Conservation (phyloP, 2,888 invertebrate genomes). For the Malthinus seriepunctatus region DNA sequence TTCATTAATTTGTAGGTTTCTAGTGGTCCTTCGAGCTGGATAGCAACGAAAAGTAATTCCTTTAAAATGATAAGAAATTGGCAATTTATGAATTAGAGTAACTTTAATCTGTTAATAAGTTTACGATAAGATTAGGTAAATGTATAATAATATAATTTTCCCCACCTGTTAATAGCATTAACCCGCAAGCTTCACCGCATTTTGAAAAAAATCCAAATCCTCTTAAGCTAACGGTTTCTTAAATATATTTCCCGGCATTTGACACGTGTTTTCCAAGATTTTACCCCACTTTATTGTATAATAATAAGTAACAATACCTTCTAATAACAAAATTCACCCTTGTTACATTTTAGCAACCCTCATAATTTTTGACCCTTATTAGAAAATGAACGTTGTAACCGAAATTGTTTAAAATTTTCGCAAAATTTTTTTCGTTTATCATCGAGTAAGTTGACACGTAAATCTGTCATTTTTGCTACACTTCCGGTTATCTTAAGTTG, state of each 20-base stretch:
- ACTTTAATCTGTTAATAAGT: too few relatives aligned
- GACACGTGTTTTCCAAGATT: slow-evolving; percentile 26
- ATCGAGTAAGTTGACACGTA: neutral
- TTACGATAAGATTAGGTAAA: too few relatives aligned
- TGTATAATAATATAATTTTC: too few relatives aligned
- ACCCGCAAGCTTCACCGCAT: slow-evolving; percentile 24
- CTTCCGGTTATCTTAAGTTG: neutral
- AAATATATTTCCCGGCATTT: slow-evolving; percentile 21
- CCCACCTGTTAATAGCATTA: slow-evolving; percentile 3
- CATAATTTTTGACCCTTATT: slow-evolving; percentile 12
- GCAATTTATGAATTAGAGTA: too few relatives aligned
- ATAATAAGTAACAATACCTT: slow-evolving; percentile 21
- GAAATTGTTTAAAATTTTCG: slow-evolving; percentile 10
- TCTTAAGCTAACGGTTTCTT: slow-evolving; percentile 20
- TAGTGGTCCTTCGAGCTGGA: too few relatives aligned
- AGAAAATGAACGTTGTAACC: slow-evolving; percentile 23
- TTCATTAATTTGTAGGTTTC: too few relatives aligned
- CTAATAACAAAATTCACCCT: slow-evolving; percentile 27
- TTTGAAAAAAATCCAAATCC: slow-evolving; percentile 3
- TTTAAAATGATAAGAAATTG: too few relatives aligned
- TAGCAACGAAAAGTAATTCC: too few relatives aligned
- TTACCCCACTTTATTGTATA: slow-evolving; percentile 24
- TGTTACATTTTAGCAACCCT: slow-evolving; percentile 20
- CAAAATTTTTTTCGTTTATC: neutral
- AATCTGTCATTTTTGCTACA: neutral